Base-by-base conservation (phyloP, 2,113 vertebrate genomes). In the Columbina picui region DNA sequence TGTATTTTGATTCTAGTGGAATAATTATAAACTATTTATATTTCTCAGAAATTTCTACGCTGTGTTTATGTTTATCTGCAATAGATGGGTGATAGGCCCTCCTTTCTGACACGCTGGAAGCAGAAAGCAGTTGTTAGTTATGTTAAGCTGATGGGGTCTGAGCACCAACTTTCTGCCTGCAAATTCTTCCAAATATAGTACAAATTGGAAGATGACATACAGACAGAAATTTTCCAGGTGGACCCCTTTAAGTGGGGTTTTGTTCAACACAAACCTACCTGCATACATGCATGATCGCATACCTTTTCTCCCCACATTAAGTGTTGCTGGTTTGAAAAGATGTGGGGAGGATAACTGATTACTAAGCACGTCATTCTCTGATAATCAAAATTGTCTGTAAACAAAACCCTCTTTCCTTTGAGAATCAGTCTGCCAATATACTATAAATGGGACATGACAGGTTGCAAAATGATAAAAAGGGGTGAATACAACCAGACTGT, bases 381-480 rank as follows among this genome's bases (percentile, higher is more conserved):
- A 95, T 95, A 96, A 97, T 87, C 87, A 94, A 87, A 95, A 95
- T 7, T 89, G 87, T 91, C 89, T 93, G 93, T 94, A 96, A 97
- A 94, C 91, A 94, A 97, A 96, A 59, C 49, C 80, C 45, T 87
- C 80, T 89, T 97, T 91, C 95, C 95, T 97, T 92, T 92, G 94
- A 97, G 95, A 92, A 95, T 95, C 93, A 94, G 84, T 91, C 89
- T 95, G 95, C 89, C 95, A 95, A 95, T 95, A 86, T 79, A 89
- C 57, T 81, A 87, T 60, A 94, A 95, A 95, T 96, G 70, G 91
- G 94, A 96, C 93, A 95, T 95, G 94, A 96, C 94, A 96, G 91
- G 84, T 89, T 89, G 94, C 89, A 94, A 96, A 97, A 96, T 95
- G 91, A 97, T 96, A 96, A 89, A 92, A 94, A 93, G 93, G 89